A percentile compares a stretch with the other conserved stretches of the same genome.
These are phyloP conservation scores for Steatocranus sp. DNA, from an alignment of 2,797 vertebrate genomes.

Conservation along the genomic window DNA sequence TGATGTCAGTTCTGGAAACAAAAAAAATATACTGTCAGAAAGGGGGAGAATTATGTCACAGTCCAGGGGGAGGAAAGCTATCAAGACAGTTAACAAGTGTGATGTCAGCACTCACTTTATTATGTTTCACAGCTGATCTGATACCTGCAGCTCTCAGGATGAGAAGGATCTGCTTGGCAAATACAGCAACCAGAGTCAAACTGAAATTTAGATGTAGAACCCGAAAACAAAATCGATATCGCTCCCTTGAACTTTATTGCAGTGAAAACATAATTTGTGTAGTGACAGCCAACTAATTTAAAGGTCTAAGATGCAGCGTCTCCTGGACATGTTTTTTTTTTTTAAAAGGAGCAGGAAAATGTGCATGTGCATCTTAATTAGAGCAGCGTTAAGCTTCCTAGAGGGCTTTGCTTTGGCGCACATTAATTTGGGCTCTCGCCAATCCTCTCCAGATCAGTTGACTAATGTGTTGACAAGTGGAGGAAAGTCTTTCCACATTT, in stretches of 20 bases:
- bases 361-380: slow-evolving; percentile 69
- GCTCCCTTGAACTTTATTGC: neutral
- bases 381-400: slow-evolving; percentile 59
- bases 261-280: neutral
- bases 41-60: neutral
- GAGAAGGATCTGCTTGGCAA: neutral
- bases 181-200: neutral
- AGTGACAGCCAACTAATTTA: slow-evolving; percentile 11
- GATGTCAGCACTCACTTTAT: slow-evolving; percentile 3
- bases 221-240: neutral
- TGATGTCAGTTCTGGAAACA: neutral
- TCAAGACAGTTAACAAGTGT: neutral
- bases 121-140: neutral
- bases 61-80: neutral
- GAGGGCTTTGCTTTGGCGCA: slow-evolving; percentile 60
- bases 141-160: neutral
- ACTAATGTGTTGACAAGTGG: slow-evolving; percentile 65
- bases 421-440: slow-evolving; percentile 69
- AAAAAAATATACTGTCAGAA: neutral
- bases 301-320: slow-evolving; percentile 9
- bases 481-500: neutral
- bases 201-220: neutral
- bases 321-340: slow-evolving; percentile 19
- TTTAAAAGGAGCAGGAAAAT: slow-evolving; percentile 23
- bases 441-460: slow-evolving; percentile 63